Evolutionary conservation across 2,888 invertebrate genomes (phyloP).

Genomic region (Incurvaria masculella): DNA sequence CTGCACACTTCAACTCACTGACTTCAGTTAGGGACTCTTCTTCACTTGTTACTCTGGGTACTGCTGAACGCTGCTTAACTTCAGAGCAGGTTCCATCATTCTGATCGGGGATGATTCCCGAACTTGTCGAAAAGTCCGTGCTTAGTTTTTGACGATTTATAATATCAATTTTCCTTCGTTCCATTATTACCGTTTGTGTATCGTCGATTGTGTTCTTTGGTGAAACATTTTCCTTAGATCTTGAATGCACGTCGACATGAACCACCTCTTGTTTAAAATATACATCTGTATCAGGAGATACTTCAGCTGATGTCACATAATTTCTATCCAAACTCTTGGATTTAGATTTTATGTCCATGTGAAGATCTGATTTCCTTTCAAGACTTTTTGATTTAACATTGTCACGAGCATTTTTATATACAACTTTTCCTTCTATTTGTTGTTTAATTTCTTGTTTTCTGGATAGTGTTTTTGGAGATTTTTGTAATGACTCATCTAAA

Average conservation of each 20-base stretch:
- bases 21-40: constrained; percentile 69
- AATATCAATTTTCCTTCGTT: constrained; percentile 59
- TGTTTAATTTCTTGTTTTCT: constrained; percentile 61
- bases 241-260: constrained; percentile 47
- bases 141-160: constrained; percentile 52
- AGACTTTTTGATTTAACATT: constrained; percentile 64
- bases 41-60: constrained; percentile 57
- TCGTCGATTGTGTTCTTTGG: constrained; percentile 29
- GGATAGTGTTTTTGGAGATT: constrained; percentile 58
- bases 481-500: constrained; percentile 47
- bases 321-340: constrained; percentile 67
- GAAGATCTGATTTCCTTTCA: constrained; percentile 60
- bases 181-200: constrained; percentile 60
- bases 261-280: constrained; percentile 50
- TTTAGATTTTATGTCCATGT: constrained; percentile 56
- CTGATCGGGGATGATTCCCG: not conserved
- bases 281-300: constrained; percentile 36
- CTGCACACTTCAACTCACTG: constrained; percentile 57
- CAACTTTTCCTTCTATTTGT: constrained; percentile 61
- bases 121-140: constrained; percentile 20
- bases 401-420: constrained; percentile 54
- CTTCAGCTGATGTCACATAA: constrained; percentile 45
- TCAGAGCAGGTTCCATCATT: constrained; percentile 19
- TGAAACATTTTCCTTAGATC: constrained; percentile 26
- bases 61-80: constrained; percentile 41